Percentiles rank a stretch among this genome's conserved stretches.
Evolutionary conservation across 1,140 invertebrate genomes (phyloP).

Genomic region (Bombus cullumanus): DNA sequence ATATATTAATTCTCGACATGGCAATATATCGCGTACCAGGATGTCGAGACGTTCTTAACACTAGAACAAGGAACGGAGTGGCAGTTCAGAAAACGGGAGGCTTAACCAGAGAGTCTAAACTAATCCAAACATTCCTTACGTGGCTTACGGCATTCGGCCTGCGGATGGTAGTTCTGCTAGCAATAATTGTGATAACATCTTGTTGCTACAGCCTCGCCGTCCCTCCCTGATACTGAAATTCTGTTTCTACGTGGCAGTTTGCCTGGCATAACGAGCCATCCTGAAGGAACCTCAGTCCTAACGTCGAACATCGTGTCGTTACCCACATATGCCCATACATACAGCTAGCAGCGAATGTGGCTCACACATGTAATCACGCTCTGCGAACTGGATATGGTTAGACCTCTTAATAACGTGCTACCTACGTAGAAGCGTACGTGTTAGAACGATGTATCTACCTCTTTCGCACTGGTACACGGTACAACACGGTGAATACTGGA

Average conservation of each 20-base stretch:
- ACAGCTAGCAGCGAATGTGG: background rate
- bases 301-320: conserved; percentile 40
- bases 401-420: conserved; percentile 42
- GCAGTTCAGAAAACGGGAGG: conserved; percentile 3
- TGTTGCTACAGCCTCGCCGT: conserved; percentile 28
- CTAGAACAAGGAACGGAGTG: background rate
- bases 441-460: background rate
- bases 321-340: conserved; percentile 31
- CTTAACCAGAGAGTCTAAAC: conserved; percentile 6
- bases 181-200: conserved; percentile 59
- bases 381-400: conserved; percentile 19
- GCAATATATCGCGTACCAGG: background rate
- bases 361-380: conserved; percentile 12
- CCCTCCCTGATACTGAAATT: conserved; percentile 19
- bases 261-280: conserved; percentile 42
- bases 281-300: conserved; percentile 29
- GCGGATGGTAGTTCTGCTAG: conserved; percentile 24
- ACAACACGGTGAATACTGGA: background rate
- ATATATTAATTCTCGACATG: conserved; percentile 20
- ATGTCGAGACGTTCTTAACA: background rate
- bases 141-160: conserved; percentile 17
- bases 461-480: too few species aligned
- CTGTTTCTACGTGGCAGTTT: conserved; percentile 51
- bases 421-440: conserved; percentile 3
- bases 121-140: conserved; percentile 42